phyloP scores from a whole-genome alignment of 2,113 vertebrate genomes.

The Calcarius ornatus region DNA sequence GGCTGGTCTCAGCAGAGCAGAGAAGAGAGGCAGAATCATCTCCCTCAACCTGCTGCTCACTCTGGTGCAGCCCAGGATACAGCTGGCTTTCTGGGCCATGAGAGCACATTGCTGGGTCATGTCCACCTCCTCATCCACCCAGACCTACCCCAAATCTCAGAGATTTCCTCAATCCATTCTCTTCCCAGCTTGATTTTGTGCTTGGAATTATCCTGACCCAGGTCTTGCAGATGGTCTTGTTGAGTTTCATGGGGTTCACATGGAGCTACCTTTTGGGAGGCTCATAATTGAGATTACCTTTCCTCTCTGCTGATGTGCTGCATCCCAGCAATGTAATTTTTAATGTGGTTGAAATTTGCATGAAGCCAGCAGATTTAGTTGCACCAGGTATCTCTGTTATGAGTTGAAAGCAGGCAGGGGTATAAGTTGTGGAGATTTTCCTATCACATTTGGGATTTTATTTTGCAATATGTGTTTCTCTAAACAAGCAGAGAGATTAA shows the following conservation, averaged over 20 bases:
- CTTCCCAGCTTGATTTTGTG: not conserved
- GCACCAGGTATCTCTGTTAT: not conserved
- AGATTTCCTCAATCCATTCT: not conserved
- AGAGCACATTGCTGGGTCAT: not conserved
- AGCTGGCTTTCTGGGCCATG: not conserved
- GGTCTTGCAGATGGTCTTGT: not conserved
- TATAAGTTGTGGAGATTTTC: not conserved
- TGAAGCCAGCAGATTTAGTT: not conserved
- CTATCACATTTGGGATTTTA: not conserved
- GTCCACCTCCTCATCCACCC: not conserved
- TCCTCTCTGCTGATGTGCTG: not conserved
- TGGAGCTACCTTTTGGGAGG: not conserved
- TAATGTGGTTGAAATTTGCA: not conserved
- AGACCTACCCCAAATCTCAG: not conserved
- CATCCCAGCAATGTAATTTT: not conserved
- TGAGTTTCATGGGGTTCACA: not conserved
- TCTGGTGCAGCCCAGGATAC: not conserved
- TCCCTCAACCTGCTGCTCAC: not conserved
- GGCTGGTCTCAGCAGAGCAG: not conserved
- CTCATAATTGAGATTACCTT: not conserved
- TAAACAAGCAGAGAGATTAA: constrained; percentile 7
- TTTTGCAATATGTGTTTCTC: not conserved
- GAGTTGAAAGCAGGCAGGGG: not conserved
- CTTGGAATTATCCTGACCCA: not conserved
- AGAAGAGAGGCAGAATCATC: not conserved